Base-by-base conservation (phyloP, 2,888 invertebrate species). In the Thyatira batis region DNA sequence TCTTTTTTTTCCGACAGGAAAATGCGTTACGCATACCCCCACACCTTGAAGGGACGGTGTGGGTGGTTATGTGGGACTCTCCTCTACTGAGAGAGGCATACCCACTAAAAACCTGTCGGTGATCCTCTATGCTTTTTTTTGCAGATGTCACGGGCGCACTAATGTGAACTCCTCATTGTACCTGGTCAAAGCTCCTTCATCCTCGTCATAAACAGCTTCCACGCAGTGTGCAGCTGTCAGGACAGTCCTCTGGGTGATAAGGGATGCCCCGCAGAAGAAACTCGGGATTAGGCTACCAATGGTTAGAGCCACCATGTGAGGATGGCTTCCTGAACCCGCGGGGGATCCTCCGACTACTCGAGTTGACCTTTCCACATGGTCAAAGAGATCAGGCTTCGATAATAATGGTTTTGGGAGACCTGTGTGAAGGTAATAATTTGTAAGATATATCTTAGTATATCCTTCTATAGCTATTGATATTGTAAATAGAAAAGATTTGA, bases 251-350 rank as follows among this genome's bases (percentile, higher is more conserved):
- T 30, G 0, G 11, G 57, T 20, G 30, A 67, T 52, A 11, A 65
- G 23, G 1, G 67, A 67, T 0, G 54, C 67, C 0, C 67, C 67
- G 49, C 67, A 67, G 2, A 58, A n/a, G 52, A 73, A 63, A 43
- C 49, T 60, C 20, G 69, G 58, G 6, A 65, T 1, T 5, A 70
- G 1, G 1, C 52, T 6, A 0, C 76, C 74, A 8, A 45, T 52
- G 45, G 60, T 58, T 30, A 79, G 45, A 0, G 63, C 75, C 3
- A 67, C 76, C 73, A 76, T 76, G 63, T 73, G 59, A 1, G 72
- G 68, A 20, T 63, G 68, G 44, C 61, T 51, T 20, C 67, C 71
- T 6, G 44, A 52, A 2, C 60, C 52, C 0, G 71, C 69, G 2
- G 45, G 39, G 0, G 50, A 39, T 6, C 73, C 71, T 0, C 70